phyloP scores from a whole-genome alignment of 1,140 invertebrate species.

The Penaeus chinensis region DNA sequence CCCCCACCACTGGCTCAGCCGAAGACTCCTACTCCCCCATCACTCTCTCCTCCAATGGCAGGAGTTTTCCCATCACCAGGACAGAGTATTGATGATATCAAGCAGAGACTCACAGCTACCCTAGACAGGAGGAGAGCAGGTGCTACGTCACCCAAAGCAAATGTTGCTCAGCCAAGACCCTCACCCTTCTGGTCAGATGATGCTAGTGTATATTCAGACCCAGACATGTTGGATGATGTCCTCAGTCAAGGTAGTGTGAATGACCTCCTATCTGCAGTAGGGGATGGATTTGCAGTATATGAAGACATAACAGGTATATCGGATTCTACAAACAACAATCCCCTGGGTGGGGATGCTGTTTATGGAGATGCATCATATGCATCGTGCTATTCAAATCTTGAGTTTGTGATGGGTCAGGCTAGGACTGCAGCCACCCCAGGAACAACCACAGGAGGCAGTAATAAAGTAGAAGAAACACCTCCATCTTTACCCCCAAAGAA shows the following conservation, averaged over 20 bases:
- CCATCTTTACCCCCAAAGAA: slow-evolving; percentile 57
- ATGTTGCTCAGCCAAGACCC: not conserved
- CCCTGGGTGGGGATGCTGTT: slow-evolving; percentile 47
- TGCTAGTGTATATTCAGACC: slow-evolving; percentile 60
- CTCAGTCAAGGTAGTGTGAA: slow-evolving; percentile 63
- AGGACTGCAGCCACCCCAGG: slow-evolving; percentile 1
- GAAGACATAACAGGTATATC: slow-evolving; percentile 52
- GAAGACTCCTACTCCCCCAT: slow-evolving; percentile 2
- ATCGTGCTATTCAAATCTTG: slow-evolving; percentile 62
- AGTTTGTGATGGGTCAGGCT: slow-evolving; percentile 61
- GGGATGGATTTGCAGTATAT: slow-evolving; percentile 62
- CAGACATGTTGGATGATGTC: slow-evolving; percentile 62
- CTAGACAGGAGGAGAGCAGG: slow-evolving; percentile 49
- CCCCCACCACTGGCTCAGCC: slow-evolving; percentile 17
- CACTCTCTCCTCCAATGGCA: not conserved
- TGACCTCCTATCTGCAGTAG: slow-evolving; percentile 59
- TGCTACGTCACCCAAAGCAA: slow-evolving; percentile 7
- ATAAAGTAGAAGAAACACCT: slow-evolving; percentile 11
- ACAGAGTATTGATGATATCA: slow-evolving; percentile 59
- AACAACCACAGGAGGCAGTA: not conserved
- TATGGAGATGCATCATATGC: slow-evolving; percentile 64
- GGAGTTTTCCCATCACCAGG: slow-evolving; percentile 35
- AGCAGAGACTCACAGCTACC: slow-evolving; percentile 58
- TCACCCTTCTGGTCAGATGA: slow-evolving; percentile 62
- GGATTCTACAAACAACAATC: slow-evolving; percentile 31